phyloP scores from a whole-genome alignment of 2,888 invertebrate genomes.

The Luperina nickerlii region DNA sequence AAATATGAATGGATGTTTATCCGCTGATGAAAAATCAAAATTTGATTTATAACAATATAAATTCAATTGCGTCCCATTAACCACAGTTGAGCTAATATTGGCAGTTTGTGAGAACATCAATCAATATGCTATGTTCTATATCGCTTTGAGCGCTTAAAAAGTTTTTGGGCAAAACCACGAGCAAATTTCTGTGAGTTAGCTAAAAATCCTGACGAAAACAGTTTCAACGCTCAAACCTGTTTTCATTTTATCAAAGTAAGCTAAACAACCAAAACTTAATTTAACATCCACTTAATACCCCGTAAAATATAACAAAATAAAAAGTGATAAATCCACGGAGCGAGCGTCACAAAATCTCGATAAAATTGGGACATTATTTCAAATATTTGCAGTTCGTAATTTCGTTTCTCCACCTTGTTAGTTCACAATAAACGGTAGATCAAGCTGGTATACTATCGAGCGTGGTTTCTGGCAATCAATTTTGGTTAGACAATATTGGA shows the following conservation, averaged over 20 bases:
- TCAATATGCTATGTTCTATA: neutral
- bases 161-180: neutral
- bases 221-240: neutral
- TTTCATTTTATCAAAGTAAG: constrained; percentile 21
- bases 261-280: constrained; percentile 44
- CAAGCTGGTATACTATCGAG: constrained; percentile 68
- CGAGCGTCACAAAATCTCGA: constrained; percentile 54
- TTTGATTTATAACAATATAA: too few species aligned
- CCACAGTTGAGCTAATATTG: neutral
- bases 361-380: constrained; percentile 59
- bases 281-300: constrained; percentile 20
- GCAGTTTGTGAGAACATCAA: neutral
- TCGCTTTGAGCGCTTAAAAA: neutral
- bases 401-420: constrained; percentile 63
- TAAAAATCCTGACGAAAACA: neutral
- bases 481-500: constrained; percentile 90
- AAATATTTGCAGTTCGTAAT: constrained; percentile 66
- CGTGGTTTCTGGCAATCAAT: constrained; percentile 86
- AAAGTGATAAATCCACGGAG: constrained; percentile 41
- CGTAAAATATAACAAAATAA: constrained; percentile 48
- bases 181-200: neutral
- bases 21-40: too few species aligned
- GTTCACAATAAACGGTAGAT: constrained; percentile 68
- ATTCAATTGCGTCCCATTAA: too few species aligned
- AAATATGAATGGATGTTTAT: neutral